phyloP scores from a whole-genome alignment of 2,888 invertebrate species.

The Cylloceria caligata region DNA sequence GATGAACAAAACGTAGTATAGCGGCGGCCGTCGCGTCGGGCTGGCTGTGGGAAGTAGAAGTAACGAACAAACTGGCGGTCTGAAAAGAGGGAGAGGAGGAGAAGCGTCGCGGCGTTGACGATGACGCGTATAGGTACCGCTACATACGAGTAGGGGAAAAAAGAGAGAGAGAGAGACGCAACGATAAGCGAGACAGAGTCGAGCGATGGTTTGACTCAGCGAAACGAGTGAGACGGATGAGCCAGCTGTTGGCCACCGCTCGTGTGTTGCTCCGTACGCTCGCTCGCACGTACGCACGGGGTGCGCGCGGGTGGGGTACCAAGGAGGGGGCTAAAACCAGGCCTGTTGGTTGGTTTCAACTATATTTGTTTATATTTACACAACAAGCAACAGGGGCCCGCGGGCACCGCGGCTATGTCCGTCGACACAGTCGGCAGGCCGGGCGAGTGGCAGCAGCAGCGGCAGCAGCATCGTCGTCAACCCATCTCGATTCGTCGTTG shows the following conservation, averaged over 20 bases:
- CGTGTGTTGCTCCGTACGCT: constrained; percentile 13
- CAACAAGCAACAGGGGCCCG: constrained; percentile 83
- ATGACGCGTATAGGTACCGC: constrained; percentile 68
- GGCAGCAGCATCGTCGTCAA: constrained; percentile 38
- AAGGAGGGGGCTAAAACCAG: constrained; percentile 81
- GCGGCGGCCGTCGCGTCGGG: constrained; percentile 25
- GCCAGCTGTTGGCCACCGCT: constrained; percentile 62
- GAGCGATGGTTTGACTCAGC: constrained; percentile 62
- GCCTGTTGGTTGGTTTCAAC: constrained; percentile 85
- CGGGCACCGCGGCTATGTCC: constrained; percentile 56
- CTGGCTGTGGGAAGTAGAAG: constrained; percentile 32
- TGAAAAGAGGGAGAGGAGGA: constrained; percentile 67
- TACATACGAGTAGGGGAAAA: constrained; percentile 43
- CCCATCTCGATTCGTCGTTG: constrained; percentile 48
- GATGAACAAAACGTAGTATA: constrained; percentile 57
- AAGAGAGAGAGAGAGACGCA: constrained; percentile 43
- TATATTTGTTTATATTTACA: constrained; percentile 85
- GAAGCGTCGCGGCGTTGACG: constrained; percentile 67
- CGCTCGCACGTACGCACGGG: constrained; percentile 55
- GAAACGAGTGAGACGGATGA: constrained; percentile 60
- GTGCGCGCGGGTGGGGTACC: constrained; percentile 57
- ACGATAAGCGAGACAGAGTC: constrained; percentile 44
- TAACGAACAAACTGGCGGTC: constrained; percentile 52
- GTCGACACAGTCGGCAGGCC: constrained; percentile 64
- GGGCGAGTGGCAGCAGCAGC: constrained; percentile 31